Evolutionary conservation across 2,888 invertebrate species (phyloP), one percentile per base, ranked within the genome.

Genomic region (Caenorhabditis plicata): DNA sequence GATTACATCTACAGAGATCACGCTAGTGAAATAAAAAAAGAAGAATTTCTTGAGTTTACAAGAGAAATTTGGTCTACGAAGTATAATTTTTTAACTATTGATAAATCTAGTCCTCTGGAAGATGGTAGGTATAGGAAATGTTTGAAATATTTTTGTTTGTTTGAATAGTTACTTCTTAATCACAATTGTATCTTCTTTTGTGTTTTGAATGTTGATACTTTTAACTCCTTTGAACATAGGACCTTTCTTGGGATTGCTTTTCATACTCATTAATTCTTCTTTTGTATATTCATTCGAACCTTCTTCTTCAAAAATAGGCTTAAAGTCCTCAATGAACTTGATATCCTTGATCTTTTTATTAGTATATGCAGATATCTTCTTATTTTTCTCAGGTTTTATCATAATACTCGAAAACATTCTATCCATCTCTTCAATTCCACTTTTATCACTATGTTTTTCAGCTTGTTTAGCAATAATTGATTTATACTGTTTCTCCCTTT

Each of bases 1-100:
- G 56, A 60, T 61, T 65, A 64, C 44, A 48, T 65, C 31, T 65
- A 65, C 33, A 32, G 64, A 40, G 64, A 64, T 55, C 60, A 63
- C 23, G 38, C 41, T 53, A 31, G 26, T 25, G 65, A 62, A 51
- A 40, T 66, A n/a, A 26, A 50, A 11, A 66, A 66, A 45, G 32
- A 48, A 32, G 55, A 65, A 44, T 66, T 66, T 51, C 43, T 45
- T 42, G 55, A 54, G 26, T 33, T 66, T 33, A 46, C 29, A 17
- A 42, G 25, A 50, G 26, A 44, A 3, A 35, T 42, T 29, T 66
- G 66, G 63, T 42, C 22, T 39, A 41, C 54, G 31, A 50, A 50
- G 26, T 66, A 54, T 47, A 27, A 35, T 45, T 64, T 58, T 66
- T 39, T 66, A 40, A 66, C 60, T 22, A 66, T 66, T 43, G 66